These are phyloP conservation scores for Zingel zingel DNA, from an alignment of 2,113 vertebrate genomes.

Conservation along the genomic window DNA sequence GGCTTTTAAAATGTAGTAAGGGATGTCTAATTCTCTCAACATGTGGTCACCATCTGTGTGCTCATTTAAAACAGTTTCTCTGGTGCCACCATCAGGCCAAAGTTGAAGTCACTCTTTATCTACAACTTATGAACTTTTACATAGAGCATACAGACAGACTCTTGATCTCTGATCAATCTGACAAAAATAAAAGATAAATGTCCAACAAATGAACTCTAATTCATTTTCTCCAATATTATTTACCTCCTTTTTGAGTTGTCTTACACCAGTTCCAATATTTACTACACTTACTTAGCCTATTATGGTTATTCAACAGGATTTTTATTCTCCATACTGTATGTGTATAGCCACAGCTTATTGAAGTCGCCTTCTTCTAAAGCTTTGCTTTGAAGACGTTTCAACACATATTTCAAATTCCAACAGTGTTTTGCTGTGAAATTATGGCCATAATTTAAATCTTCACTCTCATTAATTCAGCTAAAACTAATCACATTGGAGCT, in stretches of 20 bases:
- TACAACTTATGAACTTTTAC: background rate
- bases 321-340: background rate
- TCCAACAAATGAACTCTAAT: background rate
- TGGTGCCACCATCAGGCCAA: constrained; percentile 62
- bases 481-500: constrained; percentile 1
- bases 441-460: constrained; percentile 2
- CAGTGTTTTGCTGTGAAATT: constrained; percentile 5
- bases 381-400: background rate
- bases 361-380: background rate
- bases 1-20: background rate
- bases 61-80: constrained; percentile 23
- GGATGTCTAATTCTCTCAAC: background rate
- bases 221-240: background rate
- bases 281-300: background rate
- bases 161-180: background rate
- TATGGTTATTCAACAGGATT: background rate
- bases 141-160: background rate
- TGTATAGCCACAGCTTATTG: background rate
- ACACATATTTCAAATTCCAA: constrained; percentile 19
- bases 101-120: background rate
- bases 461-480: constrained; percentile 9
- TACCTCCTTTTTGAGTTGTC: background rate
- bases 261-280: background rate
- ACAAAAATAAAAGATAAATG: background rate
- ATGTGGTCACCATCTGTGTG: constrained; percentile 9